phyloP scores from a whole-genome alignment of 2,888 invertebrate species.

The Thelaira solivaga region DNA sequence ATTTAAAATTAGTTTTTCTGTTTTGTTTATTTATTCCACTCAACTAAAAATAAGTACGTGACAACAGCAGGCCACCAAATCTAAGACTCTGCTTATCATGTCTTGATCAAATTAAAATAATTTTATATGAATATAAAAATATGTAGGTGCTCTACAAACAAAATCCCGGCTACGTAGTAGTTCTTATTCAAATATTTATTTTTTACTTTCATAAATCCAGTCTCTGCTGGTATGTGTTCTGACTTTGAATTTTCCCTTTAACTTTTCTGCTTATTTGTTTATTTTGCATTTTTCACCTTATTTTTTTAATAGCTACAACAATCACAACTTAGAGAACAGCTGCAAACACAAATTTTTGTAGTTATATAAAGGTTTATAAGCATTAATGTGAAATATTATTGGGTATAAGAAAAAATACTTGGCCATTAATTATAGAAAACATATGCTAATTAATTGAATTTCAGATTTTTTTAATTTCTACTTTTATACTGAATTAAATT shows the following conservation, averaged over 20 bases:
- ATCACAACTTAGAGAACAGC: background rate
- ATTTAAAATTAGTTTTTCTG: constrained; percentile 26
- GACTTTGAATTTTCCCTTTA: background rate
- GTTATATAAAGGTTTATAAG: background rate
- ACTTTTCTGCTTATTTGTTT: background rate
- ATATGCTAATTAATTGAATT: too few species aligned
- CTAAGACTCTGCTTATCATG: constrained; percentile 56
- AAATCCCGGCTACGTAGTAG: constrained; percentile 15
- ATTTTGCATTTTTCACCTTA: background rate
- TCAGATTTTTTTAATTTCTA: too few species aligned
- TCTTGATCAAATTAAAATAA: constrained; percentile 66
- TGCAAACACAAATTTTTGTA: constrained; percentile 5
- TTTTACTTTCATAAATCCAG: background rate
- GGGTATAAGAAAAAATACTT: background rate
- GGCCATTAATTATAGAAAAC: background rate
- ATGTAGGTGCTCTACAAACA: constrained; percentile 60
- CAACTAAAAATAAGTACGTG: background rate
- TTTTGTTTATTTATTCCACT: background rate
- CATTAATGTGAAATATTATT: background rate
- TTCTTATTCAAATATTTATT: constrained; percentile 14
- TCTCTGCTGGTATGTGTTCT: background rate
- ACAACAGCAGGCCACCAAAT: constrained; percentile 15
- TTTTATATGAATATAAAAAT: constrained; percentile 64
- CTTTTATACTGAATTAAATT: too few species aligned
- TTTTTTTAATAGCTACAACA: background rate